Base-by-base conservation (phyloP, 1,140 invertebrate species). In the Pissodes strobi region DNA sequence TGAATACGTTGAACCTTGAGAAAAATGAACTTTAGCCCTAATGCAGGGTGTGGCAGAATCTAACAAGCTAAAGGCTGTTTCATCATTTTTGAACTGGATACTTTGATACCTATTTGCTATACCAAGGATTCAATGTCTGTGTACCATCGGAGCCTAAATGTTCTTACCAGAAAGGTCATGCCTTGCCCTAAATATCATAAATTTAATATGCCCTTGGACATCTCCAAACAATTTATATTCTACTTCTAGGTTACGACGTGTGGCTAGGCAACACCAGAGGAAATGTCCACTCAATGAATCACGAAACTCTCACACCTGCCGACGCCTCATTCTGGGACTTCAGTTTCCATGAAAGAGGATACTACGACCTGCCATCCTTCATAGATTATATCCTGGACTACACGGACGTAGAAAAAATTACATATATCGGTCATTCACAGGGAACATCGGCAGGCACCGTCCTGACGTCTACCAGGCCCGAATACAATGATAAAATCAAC, bases 261-360 rank as follows among this genome's bases (percentile, higher is more conserved):
- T 89, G 87, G 87, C 58, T 89, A 55, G 85, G 83, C 0, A 89
- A 89, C 69, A 82, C 81, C 6, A 76, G 87, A 64, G 69, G 69
- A 4, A 63, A 55, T 10, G 56, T 37, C 6, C 58, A 34, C 38
- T 41, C 58, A 17, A 53, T 62, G 27, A 45, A 46, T 25, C 69
- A 69, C 34, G 15, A 39, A 30, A 59, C 17, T 13, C 51, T 66
- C 5, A 49, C 30, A 4, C 5, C 37, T 6, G 13, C n/a, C 2
- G 38, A 58, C 37, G 2, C 30, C 9, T 6, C n/a, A 2, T 65
- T 46, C 18, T 65, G 63, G 63, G 46, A 65, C 23, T 65, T 17
- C 21, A 89, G 86, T 68, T 90, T 82, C 76, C 86, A 91, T 69
- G 88, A 92, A 78, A 88, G 90, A 77, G 85, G 82, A 2, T 58